A percentile compares a stretch with the other conserved stretches of the same genome.
These are phyloP conservation scores for Notocelia uddmanniana DNA, from an alignment of 2,888 invertebrate genomes.

Conservation along the genomic window DNA sequence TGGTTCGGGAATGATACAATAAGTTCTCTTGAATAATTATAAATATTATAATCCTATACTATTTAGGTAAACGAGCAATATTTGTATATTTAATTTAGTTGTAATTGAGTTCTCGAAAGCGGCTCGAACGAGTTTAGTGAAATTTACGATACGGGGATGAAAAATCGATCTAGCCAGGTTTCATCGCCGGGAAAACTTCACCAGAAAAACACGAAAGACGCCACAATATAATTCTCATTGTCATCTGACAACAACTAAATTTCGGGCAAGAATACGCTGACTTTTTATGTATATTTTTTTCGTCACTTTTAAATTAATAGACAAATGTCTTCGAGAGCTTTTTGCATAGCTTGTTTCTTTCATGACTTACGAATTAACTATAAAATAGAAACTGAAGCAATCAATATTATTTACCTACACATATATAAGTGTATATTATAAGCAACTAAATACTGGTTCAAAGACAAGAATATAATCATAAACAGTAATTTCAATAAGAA, in stretches of 20 bases:
- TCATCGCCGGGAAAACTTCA: no score
- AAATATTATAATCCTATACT: no score
- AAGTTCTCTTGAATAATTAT: not conserved
- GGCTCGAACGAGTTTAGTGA: no score
- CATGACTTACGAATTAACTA: no score
- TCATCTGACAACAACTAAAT: constrained; percentile 20
- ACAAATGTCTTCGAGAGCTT: not conserved
- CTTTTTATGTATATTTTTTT: constrained; percentile 11
- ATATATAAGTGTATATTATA: not conserved
- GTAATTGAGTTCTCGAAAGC: no score
- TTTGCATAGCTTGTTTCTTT: constrained; percentile 1
- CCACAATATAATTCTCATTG: constrained; percentile 1
- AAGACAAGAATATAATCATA: constrained; percentile 19
- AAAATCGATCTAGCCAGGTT: no score
- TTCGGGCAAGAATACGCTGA: constrained; percentile 39
- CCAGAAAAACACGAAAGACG: no score
- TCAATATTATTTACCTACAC: constrained; percentile 19
- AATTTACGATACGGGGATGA: no score
- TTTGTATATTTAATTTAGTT: no score
- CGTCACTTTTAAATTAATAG: not conserved
- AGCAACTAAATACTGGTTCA: constrained; percentile 24
- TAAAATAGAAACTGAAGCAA: constrained; percentile 4
- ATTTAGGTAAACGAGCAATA: no score
- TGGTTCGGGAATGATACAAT: constrained; percentile 36
- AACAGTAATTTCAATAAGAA: constrained; percentile 18